Evolutionary conservation across 1,140 invertebrate genomes (phyloP), one percentile per base, ranked within the genome.

Genomic region (Papilio machaon): DNA sequence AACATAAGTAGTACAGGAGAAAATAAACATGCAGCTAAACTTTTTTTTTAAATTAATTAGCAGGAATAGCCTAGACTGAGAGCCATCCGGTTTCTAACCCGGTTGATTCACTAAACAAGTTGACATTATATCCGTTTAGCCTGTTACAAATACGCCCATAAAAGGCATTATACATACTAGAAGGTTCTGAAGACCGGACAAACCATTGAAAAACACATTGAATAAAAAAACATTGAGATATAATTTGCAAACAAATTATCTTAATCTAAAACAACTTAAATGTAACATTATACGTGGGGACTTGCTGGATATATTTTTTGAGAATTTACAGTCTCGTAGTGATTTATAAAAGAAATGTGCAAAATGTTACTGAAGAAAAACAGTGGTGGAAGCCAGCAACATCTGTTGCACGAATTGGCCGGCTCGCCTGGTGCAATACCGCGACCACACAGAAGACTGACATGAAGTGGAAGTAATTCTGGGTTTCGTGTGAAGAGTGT

Each of bases 81-180:
- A 30, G 64, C 64, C 64, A 13, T 35, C 64, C 30, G 64, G 64
- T 35, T 70, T 70, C 64, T 70, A 64, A 35, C 19, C 60, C 19
- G 10, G 64, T 70, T 70, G 64, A 8, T 60, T 6, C n/a, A 9
- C 1, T 19, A 70, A 5, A 35, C 13, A 35, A 70, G 64, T 70
- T 15, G 19, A 70, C 64, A 38, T 70, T 70, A 38, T 70, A 15
- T 35, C 30, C 35, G 64, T 15, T 35, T 15, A 23, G 30, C 30
- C 13, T 70, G n/a, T 58, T n/a, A n/a, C 64, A 35, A 70, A 30
- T 23, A 64, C 6, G 64, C 23, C 35, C 30, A 70, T 38, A 35
- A 70, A 70, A 70, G 64, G 64, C 13, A 11, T 38, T 35, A 11
- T 30, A 70, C 30, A 15, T 70, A 17, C 13, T 70, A 30, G 30